Base-by-base conservation (phyloP, 2,888 invertebrate genomes). In the Zygothrica quintamaculata region DNA sequence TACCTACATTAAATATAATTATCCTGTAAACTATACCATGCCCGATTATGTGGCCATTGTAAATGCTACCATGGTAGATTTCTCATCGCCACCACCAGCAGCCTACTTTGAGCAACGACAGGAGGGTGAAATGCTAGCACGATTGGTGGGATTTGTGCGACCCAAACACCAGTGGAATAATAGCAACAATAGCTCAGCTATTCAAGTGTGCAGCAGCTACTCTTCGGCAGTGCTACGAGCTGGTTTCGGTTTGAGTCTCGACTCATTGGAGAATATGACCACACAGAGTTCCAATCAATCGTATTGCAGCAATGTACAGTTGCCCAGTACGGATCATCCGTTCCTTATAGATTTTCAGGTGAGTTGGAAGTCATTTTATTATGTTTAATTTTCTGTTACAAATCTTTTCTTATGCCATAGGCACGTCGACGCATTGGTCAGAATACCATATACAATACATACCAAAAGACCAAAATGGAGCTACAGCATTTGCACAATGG, bases 31-130 rank as follows among this genome's bases (percentile, higher is more conserved):
- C 90, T 94, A 94, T 89, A 94, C 95, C 25, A 96, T 97, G 87
- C 98, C 98, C 0, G 98, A 98, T 88, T 95, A 94, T 66, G 97
- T 97, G 11, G 93, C 94, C 0, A 95, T 97, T 36, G 95, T 97
- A 3, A 97, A 97, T 86, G 95, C 96, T 2, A 97, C 97, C 0
- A 95, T 95, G 39, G 96, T 94, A 0, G 95, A 95, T 78, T 96
- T 96, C 90, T 94, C 94, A 22, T 94, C 95, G 0, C 95, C 95
- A 0, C 93, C 94, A 0, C 94, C 94, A 3, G 93, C 94, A 46
- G 93, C 94, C 2, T 93, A 94, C 70, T 94, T 94, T 5, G 95
- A 95, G 82, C 93, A 93, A 9, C 93, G 93, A 0, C 90, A 93
- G 3, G 94, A 94, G 2, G 96, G 96, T 9, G 95, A 95, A 89